Percentiles rank a stretch among this genome's conserved stretches.
Evolutionary conservation across 1,140 invertebrate genomes (phyloP).

Genomic region (Bombus ignitus): DNA sequence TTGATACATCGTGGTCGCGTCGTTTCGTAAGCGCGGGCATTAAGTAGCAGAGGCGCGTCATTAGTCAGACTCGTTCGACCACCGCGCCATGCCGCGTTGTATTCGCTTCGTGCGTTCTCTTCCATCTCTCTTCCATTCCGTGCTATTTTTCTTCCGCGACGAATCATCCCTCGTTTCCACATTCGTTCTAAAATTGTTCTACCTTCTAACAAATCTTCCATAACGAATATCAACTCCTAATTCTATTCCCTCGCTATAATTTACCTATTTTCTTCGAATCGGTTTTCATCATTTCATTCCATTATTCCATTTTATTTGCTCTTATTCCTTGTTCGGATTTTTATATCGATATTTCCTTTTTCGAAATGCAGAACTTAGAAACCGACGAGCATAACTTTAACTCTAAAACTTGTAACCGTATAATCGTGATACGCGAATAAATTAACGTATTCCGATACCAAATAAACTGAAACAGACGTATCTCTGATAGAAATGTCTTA

Average conservation of each 20-base stretch:
- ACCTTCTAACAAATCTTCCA: background rate
- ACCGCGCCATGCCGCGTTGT: background rate
- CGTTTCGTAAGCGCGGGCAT: constrained; percentile 48
- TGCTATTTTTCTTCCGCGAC: constrained; percentile 62
- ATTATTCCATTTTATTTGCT: too few species aligned
- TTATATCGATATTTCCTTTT: too few species aligned
- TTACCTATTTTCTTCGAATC: background rate
- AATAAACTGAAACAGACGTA: background rate
- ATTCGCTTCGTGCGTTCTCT: background rate
- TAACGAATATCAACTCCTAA: background rate
- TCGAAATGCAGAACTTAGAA: too few species aligned
- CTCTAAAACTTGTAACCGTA: too few species aligned
- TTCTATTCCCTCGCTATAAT: too few species aligned
- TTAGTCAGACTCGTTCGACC: constrained; percentile 63
- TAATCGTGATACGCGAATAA: too few species aligned
- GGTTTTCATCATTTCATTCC: background rate
- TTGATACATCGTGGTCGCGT: constrained; percentile 25
- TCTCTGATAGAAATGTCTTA: background rate
- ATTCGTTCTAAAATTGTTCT: constrained; percentile 59
- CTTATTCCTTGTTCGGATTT: too few species aligned
- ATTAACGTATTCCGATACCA: background rate
- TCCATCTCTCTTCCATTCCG: background rate
- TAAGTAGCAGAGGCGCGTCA: constrained; percentile 59
- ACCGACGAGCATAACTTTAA: too few species aligned
- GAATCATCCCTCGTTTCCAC: constrained; percentile 58